Base-by-base conservation (phyloP, 2,113 vertebrate species). In the Raphicerus campestris region DNA sequence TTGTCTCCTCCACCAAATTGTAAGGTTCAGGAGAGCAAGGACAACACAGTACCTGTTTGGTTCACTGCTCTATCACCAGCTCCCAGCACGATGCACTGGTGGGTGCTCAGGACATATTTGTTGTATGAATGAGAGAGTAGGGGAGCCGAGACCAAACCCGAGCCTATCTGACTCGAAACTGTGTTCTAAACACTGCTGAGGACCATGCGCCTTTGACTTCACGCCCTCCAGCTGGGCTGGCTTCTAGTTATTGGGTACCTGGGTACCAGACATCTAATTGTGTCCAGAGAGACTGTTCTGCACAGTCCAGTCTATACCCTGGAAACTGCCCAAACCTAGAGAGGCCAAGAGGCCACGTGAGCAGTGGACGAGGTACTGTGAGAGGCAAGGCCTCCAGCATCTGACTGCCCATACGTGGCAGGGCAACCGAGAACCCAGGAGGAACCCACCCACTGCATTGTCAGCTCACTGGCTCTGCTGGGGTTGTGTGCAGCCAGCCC, bases 281-380 rank as follows among this genome's bases (percentile, higher is more conserved):
- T 70, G 28, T 45, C 45, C 47, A 32, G 35, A 81, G n/a, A 47
- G 17, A 42, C 19, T 58, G 7, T 42, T 63, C 60, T 5, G 1
- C 60, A n/a, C 2, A 42, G 53, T 35, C 45, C 20, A 9, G 75
- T 63, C 2, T 49, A 20, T 56, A 60, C 39, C 17, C 26, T 77
- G 51, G 86, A 63, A 89, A 35, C 51, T 30, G 28, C 42, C 53
- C 30, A 28, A 78, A 58, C 11, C 49, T 5, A 55, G 20, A 66
- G 35, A 81, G 87, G 35, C 17, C 53, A 9, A 49, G 53, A 53
- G 26, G 45, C 45, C 1, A 1, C 26, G 11, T 2, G 1, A 78
- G 7, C 15, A 7, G 35, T 5, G 35, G 3, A 5, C 2, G 2
- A 47, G 51, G 22, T 30, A 3, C 32, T 10, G 1, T 35, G n/a